phyloP scores from a whole-genome alignment of 2,113 vertebrate genomes.

The Desmodus rotundus region DNA sequence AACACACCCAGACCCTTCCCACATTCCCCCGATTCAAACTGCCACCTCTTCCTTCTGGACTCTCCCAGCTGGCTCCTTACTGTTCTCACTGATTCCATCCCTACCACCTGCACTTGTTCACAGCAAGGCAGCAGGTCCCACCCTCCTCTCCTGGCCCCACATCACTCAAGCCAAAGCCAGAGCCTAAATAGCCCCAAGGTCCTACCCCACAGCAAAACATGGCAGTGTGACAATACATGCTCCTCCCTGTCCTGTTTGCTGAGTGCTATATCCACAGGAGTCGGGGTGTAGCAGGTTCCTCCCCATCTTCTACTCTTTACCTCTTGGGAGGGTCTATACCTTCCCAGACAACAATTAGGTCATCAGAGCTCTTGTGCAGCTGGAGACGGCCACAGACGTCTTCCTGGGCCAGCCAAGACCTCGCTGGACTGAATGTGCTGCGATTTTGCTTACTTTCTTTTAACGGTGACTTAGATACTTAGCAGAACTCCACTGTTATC shows the following conservation, averaged over 20 bases:
- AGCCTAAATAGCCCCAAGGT: background rate
- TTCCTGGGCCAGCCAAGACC: background rate
- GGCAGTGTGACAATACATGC: background rate
- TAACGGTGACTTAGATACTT: background rate
- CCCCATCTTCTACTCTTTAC: background rate
- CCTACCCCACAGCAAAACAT: background rate
- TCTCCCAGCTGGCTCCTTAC: background rate
- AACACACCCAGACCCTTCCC: background rate
- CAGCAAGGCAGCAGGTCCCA: background rate
- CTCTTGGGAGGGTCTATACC: too few species aligned
- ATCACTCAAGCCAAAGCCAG: background rate
- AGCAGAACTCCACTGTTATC: background rate
- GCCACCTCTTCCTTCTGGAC: background rate
- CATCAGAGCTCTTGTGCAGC: background rate
- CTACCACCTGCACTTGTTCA: background rate
- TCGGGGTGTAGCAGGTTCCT: too few species aligned
- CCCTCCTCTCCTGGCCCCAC: background rate
- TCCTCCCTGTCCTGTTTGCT: background rate
- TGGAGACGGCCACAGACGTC: background rate
- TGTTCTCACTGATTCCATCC: background rate
- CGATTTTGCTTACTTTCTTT: background rate
- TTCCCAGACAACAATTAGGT: background rate
- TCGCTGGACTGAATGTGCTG: rapidly evolving
- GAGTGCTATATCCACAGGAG: background rate
- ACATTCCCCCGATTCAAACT: background rate